These are phyloP conservation scores for Notocelia uddmanniana DNA, from an alignment of 2,888 invertebrate genomes.

Conservation along the genomic window DNA sequence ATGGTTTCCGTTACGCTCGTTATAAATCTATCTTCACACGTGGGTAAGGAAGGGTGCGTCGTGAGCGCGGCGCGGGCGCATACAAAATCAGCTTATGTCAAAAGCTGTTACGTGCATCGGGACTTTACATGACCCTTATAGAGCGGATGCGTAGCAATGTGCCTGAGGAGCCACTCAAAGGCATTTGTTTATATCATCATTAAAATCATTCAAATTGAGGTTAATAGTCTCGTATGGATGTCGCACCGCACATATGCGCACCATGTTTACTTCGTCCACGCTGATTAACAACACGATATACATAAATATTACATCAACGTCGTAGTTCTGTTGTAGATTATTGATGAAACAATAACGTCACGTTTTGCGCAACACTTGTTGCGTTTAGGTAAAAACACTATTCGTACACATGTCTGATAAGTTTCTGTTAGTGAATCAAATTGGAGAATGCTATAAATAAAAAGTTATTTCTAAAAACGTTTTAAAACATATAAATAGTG, in stretches of 20 bases:
- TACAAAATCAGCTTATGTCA: constrained; percentile 53
- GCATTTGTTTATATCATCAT: constrained; percentile 77
- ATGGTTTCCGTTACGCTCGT: constrained; percentile 46
- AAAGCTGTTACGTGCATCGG: constrained; percentile 63
- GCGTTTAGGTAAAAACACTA: constrained; percentile 42
- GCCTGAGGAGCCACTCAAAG: constrained; percentile 75
- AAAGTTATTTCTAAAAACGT: background rate
- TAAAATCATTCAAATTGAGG: constrained; percentile 82
- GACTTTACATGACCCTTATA: constrained; percentile 72
- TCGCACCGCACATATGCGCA: constrained; percentile 83
- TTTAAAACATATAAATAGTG: constrained; percentile 47
- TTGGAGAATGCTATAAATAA: background rate
- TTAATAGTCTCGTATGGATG: constrained; percentile 81
- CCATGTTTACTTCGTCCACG: constrained; percentile 76
- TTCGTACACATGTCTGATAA: constrained; percentile 18
- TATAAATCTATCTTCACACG: constrained; percentile 53
- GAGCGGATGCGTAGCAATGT: constrained; percentile 73
- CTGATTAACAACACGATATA: constrained; percentile 75
- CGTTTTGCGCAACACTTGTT: constrained; percentile 56
- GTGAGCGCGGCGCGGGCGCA: constrained; percentile 49
- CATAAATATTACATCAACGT: constrained; percentile 52
- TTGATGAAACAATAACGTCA: constrained; percentile 55
- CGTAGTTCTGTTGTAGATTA: constrained; percentile 34
- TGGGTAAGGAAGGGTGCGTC: constrained; percentile 54
- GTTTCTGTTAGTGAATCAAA: constrained; percentile 18